Evolutionary conservation across 2,113 vertebrate genomes (phyloP).

Genomic region (Gadus chalcogrammus): DNA sequence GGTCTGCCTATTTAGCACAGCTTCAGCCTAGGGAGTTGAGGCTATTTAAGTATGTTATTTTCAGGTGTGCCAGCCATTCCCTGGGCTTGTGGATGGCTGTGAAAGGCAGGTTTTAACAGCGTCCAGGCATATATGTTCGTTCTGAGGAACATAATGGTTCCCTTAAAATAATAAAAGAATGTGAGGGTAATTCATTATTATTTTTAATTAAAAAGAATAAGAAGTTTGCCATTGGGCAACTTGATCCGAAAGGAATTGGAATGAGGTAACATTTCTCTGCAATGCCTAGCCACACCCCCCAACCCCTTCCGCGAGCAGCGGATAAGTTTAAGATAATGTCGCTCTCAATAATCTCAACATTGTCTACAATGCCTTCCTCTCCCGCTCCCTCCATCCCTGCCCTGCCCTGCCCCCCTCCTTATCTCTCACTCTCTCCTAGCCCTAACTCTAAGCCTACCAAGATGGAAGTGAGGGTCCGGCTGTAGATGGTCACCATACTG

Average conservation of each 20-base stretch:
- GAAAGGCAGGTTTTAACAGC: too few species aligned
- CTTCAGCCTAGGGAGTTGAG: not conserved
- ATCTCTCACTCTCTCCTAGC: too few species aligned
- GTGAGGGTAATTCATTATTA: too few species aligned
- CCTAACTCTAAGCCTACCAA: not conserved
- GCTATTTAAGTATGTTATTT: slow-evolving; percentile 21
- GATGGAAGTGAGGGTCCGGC: not conserved
- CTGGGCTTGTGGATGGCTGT: too few species aligned
- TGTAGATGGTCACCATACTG: not conserved
- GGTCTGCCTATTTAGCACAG: not conserved
- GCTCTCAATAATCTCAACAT: slow-evolving; percentile 37
- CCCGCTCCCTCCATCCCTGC: not conserved
- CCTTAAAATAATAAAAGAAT: too few species aligned
- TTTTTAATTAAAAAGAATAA: too few species aligned
- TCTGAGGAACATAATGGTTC: too few species aligned
- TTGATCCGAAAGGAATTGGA: slow-evolving; percentile 44
- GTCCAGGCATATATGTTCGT: too few species aligned
- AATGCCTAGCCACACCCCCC: not conserved
- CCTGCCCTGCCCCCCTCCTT: too few species aligned
- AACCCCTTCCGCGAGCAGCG: not conserved
- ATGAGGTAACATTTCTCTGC: slow-evolving; percentile 35
- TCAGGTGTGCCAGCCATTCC: slow-evolving; percentile 24
- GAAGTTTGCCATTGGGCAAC: not conserved
- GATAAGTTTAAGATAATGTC: slow-evolving; percentile 66
- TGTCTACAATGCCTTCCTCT: slow-evolving; percentile 19